Evolutionary conservation across 2,113 vertebrate genomes (phyloP).

Genomic region (Myrmecophaga tridactyla): DNA sequence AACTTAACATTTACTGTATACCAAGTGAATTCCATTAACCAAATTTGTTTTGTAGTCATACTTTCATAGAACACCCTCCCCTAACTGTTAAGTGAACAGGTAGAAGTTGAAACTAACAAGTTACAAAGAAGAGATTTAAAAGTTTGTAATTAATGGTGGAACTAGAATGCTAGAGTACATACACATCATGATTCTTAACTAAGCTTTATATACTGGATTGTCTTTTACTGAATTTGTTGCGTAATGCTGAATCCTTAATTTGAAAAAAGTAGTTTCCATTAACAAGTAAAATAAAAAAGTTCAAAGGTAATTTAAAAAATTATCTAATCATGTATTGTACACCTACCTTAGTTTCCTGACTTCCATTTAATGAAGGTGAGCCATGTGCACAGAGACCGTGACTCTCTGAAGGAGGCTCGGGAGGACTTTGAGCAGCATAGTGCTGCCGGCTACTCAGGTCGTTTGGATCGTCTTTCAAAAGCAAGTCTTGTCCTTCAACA

Average conservation of each 20-base stretch:
- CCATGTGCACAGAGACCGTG: constrained; percentile 49
- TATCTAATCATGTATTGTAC: neutral
- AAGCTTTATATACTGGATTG: neutral
- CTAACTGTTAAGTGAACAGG: neutral
- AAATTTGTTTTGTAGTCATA: neutral
- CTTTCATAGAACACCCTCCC: neutral
- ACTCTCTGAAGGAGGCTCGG: neutral
- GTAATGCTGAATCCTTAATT: neutral
- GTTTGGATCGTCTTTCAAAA: constrained; percentile 68
- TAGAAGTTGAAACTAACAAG: neutral
- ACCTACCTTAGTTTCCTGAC: constrained; percentile 77
- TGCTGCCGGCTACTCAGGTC: constrained; percentile 22
- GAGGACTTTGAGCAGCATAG: neutral
- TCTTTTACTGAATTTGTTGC: neutral
- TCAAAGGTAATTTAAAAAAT: neutral
- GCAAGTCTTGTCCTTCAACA: constrained; percentile 73
- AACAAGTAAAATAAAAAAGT: neutral
- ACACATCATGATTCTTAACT: neutral
- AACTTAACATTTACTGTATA: neutral
- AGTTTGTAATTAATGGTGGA: neutral
- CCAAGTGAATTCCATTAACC: neutral
- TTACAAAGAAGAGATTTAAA: neutral
- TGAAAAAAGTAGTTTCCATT: neutral
- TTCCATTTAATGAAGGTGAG: constrained; percentile 59
- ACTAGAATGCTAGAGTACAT: fast-evolving